These are phyloP conservation scores for Athalia cordata DNA, from an alignment of 2,888 invertebrate species.

Conservation along the genomic window DNA sequence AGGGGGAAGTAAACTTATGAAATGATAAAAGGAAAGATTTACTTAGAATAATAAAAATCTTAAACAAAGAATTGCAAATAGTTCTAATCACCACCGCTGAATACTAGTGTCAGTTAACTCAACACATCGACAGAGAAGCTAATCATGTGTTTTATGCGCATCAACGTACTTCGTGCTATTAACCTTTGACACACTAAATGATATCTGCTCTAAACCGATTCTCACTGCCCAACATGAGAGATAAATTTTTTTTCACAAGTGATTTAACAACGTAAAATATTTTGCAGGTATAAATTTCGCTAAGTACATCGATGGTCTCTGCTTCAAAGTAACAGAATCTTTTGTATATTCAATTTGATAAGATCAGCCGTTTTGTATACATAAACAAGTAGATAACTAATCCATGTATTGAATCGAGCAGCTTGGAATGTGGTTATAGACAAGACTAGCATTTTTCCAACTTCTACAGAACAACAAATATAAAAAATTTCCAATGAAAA, in stretches of 20 bases:
- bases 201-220: constrained; percentile 19
- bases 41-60: too few relatives aligned
- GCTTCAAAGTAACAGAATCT: not conserved
- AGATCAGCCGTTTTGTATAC: not conserved
- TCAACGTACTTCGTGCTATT: constrained; percentile 17
- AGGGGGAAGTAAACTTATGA: too few relatives aligned
- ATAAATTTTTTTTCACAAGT: not conserved
- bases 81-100: too few relatives aligned
- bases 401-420: not conserved
- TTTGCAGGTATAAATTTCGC: not conserved
- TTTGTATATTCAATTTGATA: not conserved
- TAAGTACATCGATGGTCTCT: not conserved
- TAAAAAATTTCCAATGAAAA: too few relatives aligned
- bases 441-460: not conserved
- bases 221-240: not conserved
- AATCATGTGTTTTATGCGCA: too few relatives aligned
- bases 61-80: too few relatives aligned
- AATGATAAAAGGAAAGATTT: too few relatives aligned
- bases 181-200: constrained; percentile 28
- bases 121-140: too few relatives aligned
- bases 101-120: too few relatives aligned
- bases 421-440: not conserved
- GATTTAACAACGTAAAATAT: not conserved
- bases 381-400: constrained; percentile 9
- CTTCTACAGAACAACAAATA: too few relatives aligned